Conservation (phyloP, 2,888 invertebrate species). For the Lasioglossum leucozonium region DNA sequence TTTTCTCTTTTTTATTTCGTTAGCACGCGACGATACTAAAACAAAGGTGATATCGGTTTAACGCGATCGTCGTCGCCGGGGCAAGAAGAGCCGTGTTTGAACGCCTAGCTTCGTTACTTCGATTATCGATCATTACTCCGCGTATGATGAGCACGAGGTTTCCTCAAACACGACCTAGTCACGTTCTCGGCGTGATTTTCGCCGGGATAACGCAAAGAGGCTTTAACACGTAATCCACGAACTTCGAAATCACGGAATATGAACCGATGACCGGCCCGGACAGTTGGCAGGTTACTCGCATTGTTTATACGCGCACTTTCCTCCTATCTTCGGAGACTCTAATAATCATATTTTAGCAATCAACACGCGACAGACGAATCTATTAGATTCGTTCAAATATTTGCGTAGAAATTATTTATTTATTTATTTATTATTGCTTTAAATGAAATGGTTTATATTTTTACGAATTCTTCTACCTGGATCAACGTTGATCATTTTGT, state of each 20-base stretch:
- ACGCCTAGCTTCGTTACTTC: conserved; percentile 50
- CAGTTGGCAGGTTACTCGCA: conserved; percentile 31
- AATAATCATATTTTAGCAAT: background rate
- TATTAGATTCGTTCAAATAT: background rate
- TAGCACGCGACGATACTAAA: background rate
- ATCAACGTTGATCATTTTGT: no score
- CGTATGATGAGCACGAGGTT: conserved; percentile 37
- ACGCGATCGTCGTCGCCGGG: background rate
- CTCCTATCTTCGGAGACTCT: background rate
- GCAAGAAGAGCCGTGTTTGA: background rate
- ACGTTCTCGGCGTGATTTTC: conserved; percentile 48
- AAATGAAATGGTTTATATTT: no score
- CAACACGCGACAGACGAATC: no score
- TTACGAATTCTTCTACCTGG: no score
- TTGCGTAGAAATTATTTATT: background rate
- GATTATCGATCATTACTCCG: conserved; percentile 49
- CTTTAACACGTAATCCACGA: conserved; percentile 44
- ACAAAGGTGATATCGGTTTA: conserved; percentile 3
- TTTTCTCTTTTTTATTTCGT: background rate
- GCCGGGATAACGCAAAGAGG: conserved; percentile 48
- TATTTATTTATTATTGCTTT: no score
- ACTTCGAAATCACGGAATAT: conserved; percentile 28
- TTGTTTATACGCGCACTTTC: background rate
- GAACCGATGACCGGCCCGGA: conserved; percentile 26
- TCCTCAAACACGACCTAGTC: conserved; percentile 54